A percentile compares a stretch with the other conserved stretches of the same genome.
Evolutionary conservation across 2,797 vertebrate genomes (phyloP).

Genomic region (Petrocephalus sullivani): DNA sequence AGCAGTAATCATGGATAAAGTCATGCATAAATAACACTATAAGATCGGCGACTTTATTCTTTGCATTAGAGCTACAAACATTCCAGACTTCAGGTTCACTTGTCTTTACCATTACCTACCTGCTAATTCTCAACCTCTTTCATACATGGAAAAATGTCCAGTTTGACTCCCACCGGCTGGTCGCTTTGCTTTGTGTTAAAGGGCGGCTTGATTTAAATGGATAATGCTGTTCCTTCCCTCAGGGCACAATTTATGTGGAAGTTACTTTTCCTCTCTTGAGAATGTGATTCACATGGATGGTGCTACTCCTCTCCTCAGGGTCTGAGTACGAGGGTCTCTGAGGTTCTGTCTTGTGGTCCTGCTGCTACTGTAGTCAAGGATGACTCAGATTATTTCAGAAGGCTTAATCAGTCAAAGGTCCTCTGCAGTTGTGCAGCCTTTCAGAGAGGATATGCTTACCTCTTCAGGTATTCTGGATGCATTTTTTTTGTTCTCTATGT

Average conservation of each 20-base stretch:
- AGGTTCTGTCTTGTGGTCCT: neutral
- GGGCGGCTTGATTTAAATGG: neutral
- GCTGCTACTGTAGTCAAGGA: neutral
- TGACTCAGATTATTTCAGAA: neutral
- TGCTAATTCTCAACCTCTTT: neutral
- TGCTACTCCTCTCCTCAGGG: neutral
- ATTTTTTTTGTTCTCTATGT: neutral
- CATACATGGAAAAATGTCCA: neutral
- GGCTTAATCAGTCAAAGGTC: neutral
- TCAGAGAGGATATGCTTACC: neutral
- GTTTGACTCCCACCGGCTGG: neutral
- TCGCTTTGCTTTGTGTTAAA: neutral
- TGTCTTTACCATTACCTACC: neutral
- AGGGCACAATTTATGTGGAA: neutral
- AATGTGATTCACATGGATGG: neutral
- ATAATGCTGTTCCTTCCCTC: neutral
- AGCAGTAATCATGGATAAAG: neutral
- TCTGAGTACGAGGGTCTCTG: neutral
- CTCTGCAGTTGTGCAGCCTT: neutral
- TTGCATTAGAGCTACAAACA: neutral
- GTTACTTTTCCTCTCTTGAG: neutral
- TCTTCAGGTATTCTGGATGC: neutral
- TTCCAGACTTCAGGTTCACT: neutral
- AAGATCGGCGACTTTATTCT: neutral
- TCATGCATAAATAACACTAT: neutral